Percentiles rank a stretch among this genome's conserved stretches.
These are phyloP conservation scores for Melitaea cinxia DNA, from an alignment of 1,140 invertebrate genomes.

Conservation along the genomic window DNA sequence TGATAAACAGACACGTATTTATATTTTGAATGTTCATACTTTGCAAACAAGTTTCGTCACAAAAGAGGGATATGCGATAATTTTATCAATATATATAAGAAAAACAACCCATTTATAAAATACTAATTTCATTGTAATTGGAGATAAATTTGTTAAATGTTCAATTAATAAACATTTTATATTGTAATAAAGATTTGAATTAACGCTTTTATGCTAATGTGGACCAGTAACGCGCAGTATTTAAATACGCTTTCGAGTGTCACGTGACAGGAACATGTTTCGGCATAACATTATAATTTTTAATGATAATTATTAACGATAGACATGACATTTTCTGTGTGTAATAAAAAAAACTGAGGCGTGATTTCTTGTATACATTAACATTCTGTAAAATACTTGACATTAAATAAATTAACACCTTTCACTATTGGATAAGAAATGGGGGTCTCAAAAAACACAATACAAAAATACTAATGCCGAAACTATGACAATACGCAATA, in stretches of 20 bases:
- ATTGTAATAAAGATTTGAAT: slow-evolving; percentile 34
- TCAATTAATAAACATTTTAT: slow-evolving; percentile 33
- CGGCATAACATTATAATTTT: slow-evolving; percentile 30
- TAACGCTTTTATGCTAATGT: slow-evolving; percentile 34
- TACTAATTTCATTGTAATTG: slow-evolving; percentile 7
- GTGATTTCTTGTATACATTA: background rate
- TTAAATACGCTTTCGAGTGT: slow-evolving; percentile 23
- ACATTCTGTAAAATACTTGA: no score
- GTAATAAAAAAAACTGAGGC: background rate
- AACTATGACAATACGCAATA: no score
- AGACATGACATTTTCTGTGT: slow-evolving; percentile 1
- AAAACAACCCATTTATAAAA: slow-evolving; percentile 9
- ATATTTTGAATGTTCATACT: no score
- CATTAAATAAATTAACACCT: no score
- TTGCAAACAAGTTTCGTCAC: background rate
- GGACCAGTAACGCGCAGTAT: slow-evolving; percentile 27
- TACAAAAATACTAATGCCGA: no score
- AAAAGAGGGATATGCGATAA: background rate
- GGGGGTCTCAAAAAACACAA: no score
- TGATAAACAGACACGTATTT: no score
- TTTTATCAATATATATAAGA: background rate
- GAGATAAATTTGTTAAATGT: slow-evolving; percentile 21
- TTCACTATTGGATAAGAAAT: no score
- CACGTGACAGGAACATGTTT: slow-evolving; percentile 17
- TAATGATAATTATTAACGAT: slow-evolving; percentile 25